These are phyloP conservation scores for Pissodes strobi DNA, from an alignment of 1,140 invertebrate genomes.

Conservation along the genomic window DNA sequence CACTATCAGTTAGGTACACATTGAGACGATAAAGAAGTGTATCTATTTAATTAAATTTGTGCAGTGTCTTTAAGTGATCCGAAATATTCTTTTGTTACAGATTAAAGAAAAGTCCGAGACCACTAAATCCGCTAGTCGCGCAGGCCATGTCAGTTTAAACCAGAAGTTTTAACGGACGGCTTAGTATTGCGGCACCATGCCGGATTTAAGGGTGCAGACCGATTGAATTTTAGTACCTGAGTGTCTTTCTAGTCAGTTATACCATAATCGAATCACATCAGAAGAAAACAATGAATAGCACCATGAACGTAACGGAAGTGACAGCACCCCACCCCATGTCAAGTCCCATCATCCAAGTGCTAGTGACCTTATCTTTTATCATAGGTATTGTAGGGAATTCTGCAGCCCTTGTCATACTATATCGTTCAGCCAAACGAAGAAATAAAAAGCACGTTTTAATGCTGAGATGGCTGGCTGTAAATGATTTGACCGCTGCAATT, in stretches of 20 bases:
- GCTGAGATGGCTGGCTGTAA: slow-evolving; percentile 75
- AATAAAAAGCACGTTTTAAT: slow-evolving; percentile 81
- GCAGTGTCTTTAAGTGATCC: neutral
- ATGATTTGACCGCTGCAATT: slow-evolving; percentile 77
- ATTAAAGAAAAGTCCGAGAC: slow-evolving; percentile 8
- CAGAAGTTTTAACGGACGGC: neutral
- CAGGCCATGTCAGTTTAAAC: slow-evolving; percentile 9
- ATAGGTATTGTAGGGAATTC: slow-evolving; percentile 65
- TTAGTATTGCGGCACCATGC: slow-evolving; percentile 1
- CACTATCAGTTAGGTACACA: slow-evolving; percentile 12
- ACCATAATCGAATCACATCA: too few relatives aligned
- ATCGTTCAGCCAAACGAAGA: slow-evolving; percentile 63
- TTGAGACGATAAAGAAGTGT: neutral
- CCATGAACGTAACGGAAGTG: slow-evolving; percentile 16
- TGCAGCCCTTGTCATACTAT: slow-evolving; percentile 64
- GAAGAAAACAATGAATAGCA: too few relatives aligned
- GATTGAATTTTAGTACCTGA: neutral
- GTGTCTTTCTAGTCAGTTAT: neutral
- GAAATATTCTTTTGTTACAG: slow-evolving; percentile 24
- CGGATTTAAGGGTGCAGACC: too few relatives aligned
- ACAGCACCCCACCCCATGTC: slow-evolving; percentile 59
- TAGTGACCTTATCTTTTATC: slow-evolving; percentile 54
- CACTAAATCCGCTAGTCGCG: neutral
- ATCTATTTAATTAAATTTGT: neutral
- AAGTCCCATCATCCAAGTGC: slow-evolving; percentile 45